These are phyloP conservation scores for Pseudoatta argentina DNA, from an alignment of 1,140 invertebrate species.

Conservation along the genomic window DNA sequence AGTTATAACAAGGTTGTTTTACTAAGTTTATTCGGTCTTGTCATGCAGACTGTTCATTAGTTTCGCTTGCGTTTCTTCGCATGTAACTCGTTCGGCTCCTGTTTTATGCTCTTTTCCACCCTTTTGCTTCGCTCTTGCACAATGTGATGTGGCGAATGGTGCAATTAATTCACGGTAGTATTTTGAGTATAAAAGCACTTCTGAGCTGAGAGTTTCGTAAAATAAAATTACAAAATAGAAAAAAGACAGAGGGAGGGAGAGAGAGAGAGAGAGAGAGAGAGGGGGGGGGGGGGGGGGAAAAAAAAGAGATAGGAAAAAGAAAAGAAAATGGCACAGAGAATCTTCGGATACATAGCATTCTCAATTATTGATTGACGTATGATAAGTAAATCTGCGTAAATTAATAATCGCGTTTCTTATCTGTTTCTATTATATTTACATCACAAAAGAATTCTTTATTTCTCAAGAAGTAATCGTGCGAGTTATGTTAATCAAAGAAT, in stretches of 20 bases:
- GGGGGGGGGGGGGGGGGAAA: too few relatives aligned
- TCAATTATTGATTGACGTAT: conserved; percentile 23
- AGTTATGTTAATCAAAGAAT: not conserved
- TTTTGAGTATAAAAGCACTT: conserved; percentile 55
- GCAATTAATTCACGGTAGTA: conserved; percentile 61
- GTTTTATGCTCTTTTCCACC: conserved; percentile 13
- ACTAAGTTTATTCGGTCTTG: conserved; percentile 38
- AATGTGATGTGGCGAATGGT: conserved; percentile 13
- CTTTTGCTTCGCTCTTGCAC: conserved; percentile 26
- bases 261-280: too few relatives aligned
- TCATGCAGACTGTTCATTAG: conserved; percentile 45
- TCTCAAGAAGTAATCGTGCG: not conserved
- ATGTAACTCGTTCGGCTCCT: conserved; percentile 23
- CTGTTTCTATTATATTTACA: conserved; percentile 17
- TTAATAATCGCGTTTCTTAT: conserved; percentile 15
- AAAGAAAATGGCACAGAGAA: not conserved
- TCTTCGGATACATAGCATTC: not conserved
- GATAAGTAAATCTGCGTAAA: conserved; percentile 18
- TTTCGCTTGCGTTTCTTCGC: conserved; percentile 44
- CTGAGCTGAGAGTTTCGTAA: conserved; percentile 13
- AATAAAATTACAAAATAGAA: conserved; percentile 45
- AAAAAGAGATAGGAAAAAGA: not conserved
- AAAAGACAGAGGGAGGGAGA: not conserved
- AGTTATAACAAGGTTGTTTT: conserved; percentile 55
- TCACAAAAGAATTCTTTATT: not conserved